A percentile compares a stretch with the other conserved stretches of the same genome.
Evolutionary conservation across 1,140 invertebrate genomes (phyloP).

Genomic region (Ctenoplectra terminalis): DNA sequence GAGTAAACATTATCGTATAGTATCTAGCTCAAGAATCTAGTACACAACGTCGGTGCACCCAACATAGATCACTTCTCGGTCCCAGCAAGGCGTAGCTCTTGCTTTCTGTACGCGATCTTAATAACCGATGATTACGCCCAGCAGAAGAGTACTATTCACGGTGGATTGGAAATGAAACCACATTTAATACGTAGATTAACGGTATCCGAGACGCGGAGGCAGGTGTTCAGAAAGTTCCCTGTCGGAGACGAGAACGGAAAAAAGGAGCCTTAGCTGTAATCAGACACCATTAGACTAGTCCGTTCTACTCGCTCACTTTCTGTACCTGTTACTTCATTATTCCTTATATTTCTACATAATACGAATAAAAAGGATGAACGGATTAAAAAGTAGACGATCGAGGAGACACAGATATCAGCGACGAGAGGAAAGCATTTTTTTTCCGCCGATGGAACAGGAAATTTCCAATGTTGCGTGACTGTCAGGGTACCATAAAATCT

Average conservation of each 20-base stretch:
- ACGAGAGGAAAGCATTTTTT: neutral
- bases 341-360: neutral
- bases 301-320: constrained; percentile 28
- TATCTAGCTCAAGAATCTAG: constrained; percentile 39
- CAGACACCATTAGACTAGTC: constrained; percentile 27
- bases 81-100: constrained; percentile 27
- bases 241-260: constrained; percentile 3
- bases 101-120: constrained; percentile 46
- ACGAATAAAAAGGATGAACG: no score
- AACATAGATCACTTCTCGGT: neutral
- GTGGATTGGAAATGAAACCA: constrained; percentile 33
- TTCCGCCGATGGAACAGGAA: neutral
- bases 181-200: constrained; percentile 48
- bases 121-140: constrained; percentile 40
- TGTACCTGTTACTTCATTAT: neutral
- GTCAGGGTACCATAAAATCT: no score
- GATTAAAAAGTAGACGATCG: neutral
- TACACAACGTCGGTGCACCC: neutral
- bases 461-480: neutral
- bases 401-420: neutral
- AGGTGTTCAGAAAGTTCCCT: constrained; percentile 32
- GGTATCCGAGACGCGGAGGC: constrained; percentile 34
- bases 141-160: constrained; percentile 37
- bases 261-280: constrained; percentile 26
- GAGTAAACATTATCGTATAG: constrained; percentile 17